Evolutionary conservation across 2,888 invertebrate species (phyloP).

Genomic region (Drosophila ochracea): DNA sequence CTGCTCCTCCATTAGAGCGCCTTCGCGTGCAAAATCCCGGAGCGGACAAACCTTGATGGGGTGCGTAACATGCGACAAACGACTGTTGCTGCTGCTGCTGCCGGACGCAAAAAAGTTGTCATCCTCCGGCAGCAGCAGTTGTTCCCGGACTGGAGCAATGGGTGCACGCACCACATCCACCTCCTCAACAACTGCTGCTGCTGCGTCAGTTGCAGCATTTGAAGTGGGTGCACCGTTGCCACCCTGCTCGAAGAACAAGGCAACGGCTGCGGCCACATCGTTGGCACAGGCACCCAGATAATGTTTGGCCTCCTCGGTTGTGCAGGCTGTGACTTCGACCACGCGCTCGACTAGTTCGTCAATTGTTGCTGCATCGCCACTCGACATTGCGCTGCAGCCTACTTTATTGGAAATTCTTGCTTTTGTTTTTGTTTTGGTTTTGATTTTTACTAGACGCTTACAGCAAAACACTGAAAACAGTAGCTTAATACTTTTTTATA

Average conservation of each 20-base stretch:
- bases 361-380: conserved; percentile 45
- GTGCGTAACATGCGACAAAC: conserved; percentile 73
- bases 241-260: conserved; percentile 82
- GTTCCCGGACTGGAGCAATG: conserved; percentile 84
- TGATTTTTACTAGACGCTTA: not conserved
- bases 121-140: conserved; percentile 83
- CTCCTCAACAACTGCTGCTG: conserved; percentile 46
- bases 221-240: conserved; percentile 41
- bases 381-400: conserved; percentile 57
- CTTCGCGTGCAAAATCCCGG: conserved; percentile 84
- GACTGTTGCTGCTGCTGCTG: conserved; percentile 50
- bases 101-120: conserved; percentile 83
- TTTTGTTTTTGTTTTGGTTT: conserved; percentile 6
- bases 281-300: conserved; percentile 81
- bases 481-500: conserved; percentile 40
- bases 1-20: conserved; percentile 83
- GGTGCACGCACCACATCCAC: conserved; percentile 83
- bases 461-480: conserved; percentile 26
- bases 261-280: conserved; percentile 83
- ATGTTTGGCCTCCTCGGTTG: conserved; percentile 77
- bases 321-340: conserved; percentile 83
- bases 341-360: conserved; percentile 78
- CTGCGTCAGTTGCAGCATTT: conserved; percentile 23
- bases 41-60: conserved; percentile 83
- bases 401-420: not conserved